phyloP scores from a whole-genome alignment of 2,888 invertebrate species.

The Drosophila basisetae region DNA sequence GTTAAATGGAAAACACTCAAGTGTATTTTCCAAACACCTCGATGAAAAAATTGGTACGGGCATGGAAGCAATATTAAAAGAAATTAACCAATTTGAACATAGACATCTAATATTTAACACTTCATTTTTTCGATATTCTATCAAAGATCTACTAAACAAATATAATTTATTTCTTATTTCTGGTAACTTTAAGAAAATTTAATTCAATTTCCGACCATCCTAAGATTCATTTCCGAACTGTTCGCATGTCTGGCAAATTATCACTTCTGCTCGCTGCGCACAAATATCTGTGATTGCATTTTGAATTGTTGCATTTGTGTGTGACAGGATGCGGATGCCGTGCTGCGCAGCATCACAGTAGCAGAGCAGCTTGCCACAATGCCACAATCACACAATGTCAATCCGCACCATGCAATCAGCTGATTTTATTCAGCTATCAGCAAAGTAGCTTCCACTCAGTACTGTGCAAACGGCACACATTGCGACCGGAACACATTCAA shows the following conservation, averaged over 20 bases:
- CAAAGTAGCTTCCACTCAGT: slow-evolving; percentile 71
- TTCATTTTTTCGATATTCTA: background rate
- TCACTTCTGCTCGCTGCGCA: slow-evolving; percentile 19
- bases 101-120: background rate
- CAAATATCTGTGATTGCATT: slow-evolving; percentile 67
- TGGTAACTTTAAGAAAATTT: background rate
- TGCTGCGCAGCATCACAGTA: background rate
- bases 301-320: slow-evolving; percentile 55
- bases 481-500: slow-evolving; percentile 8
- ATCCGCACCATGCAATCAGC: slow-evolving; percentile 68
- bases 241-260: slow-evolving; percentile 27
- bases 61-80: background rate
- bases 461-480: slow-evolving; percentile 28
- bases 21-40: background rate
- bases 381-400: slow-evolving; percentile 52
- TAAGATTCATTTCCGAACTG: slow-evolving; percentile 1
- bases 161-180: background rate
- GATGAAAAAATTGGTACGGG: background rate
- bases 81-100: background rate
- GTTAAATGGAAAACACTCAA: background rate
- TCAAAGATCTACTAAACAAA: background rate
- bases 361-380: slow-evolving; percentile 32
- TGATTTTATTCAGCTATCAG: slow-evolving; percentile 73
- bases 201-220: slow-evolving; percentile 9
- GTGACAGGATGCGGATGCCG: slow-evolving; percentile 27